Evolutionary conservation across 2,888 invertebrate genomes (phyloP).

Genomic region (Punctoribates punctum): DNA sequence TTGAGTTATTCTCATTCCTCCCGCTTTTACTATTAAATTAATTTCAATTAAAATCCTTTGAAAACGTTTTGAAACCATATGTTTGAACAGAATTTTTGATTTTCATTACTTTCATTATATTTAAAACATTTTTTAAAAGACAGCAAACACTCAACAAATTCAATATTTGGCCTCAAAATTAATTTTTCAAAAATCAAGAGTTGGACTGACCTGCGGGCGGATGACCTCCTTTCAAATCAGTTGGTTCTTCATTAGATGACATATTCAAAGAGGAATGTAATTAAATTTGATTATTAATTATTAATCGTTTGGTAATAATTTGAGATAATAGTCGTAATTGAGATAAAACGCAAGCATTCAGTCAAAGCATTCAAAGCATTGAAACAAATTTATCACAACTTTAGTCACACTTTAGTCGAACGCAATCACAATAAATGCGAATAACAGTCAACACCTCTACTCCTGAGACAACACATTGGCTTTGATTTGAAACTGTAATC

Average conservation of each 20-base stretch:
- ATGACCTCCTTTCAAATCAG: conserved; percentile 76
- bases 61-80: conserved; percentile 33
- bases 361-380: too few species aligned
- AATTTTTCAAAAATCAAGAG: neutral
- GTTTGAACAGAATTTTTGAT: neutral
- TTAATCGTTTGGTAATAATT: neutral
- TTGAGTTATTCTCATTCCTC: conserved; percentile 86
- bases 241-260: conserved; percentile 63
- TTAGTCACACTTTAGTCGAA: too few species aligned
- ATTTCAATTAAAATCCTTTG: neutral
- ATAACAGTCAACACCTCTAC: too few species aligned
- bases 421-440: too few species aligned
- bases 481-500: too few species aligned
- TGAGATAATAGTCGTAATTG: too few species aligned
- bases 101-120: neutral
- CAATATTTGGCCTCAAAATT: conserved; percentile 33
- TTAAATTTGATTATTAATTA: neutral
- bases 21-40: conserved; percentile 69
- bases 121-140: neutral
- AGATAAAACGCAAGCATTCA: too few species aligned
- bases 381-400: too few species aligned
- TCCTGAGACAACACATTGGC: too few species aligned
- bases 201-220: conserved; percentile 74
- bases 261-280: conserved; percentile 45
- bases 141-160: conserved; percentile 40